Evolutionary conservation across 2,888 invertebrate genomes (phyloP).

Genomic region (Melanargia galathea): DNA sequence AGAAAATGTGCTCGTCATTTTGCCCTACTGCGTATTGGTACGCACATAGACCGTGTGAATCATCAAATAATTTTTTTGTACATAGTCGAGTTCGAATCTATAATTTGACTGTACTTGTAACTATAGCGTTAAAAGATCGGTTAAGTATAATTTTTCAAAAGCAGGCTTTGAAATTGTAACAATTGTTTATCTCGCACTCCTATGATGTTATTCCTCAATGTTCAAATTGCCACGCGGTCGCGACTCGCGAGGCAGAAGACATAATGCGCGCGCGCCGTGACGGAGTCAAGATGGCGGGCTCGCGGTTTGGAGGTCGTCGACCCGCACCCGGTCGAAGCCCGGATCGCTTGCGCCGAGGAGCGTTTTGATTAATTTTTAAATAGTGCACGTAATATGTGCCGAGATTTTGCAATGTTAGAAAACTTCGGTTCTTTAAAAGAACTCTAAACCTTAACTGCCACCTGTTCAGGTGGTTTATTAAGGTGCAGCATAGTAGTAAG

Average conservation of each 20-base stretch:
- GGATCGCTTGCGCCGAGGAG: constrained; percentile 49
- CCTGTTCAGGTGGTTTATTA: too few species aligned
- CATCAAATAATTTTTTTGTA: too few species aligned
- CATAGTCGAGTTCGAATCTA: too few species aligned
- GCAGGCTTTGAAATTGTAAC: too few species aligned
- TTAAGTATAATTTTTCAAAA: too few species aligned
- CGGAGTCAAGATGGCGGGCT: constrained; percentile 77
- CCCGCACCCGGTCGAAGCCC: constrained; percentile 65
- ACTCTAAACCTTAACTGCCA: background rate
- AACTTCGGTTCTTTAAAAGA: background rate
- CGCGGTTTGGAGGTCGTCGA: constrained; percentile 79
- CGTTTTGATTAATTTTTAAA: constrained; percentile 53
- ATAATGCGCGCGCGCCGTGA: constrained; percentile 76
- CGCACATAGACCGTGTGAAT: too few species aligned
- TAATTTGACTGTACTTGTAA: too few species aligned
- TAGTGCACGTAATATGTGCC: constrained; percentile 38
- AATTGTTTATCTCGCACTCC: background rate
- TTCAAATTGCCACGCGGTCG: constrained; percentile 31
- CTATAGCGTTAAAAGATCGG: too few species aligned
- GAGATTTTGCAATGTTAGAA: constrained; percentile 16
- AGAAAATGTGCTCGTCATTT: too few species aligned
- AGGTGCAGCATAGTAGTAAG: too few species aligned
- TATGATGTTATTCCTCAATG: constrained; percentile 19
- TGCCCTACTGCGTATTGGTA: too few species aligned
- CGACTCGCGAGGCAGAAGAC: constrained; percentile 50